Conservation (phyloP, 2,113 vertebrate genomes). For the Microtus pennsylvanicus region DNA sequence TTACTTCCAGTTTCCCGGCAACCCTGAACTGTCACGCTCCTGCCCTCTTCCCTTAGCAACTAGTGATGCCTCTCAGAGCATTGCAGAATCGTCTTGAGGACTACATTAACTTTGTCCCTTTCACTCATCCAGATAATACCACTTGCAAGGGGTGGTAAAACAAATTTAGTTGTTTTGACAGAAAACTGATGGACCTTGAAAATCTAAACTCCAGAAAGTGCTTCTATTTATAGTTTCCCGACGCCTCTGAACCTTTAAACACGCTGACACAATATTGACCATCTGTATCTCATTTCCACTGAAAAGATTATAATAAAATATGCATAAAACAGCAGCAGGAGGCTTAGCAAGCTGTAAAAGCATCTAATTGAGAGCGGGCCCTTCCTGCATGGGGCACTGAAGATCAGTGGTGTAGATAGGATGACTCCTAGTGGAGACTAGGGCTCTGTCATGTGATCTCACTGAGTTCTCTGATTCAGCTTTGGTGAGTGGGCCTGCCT, state of each 20-base stretch:
- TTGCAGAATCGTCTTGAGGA: not conserved
- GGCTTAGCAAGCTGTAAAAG: not conserved
- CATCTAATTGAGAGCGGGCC: not conserved
- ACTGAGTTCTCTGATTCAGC: not conserved
- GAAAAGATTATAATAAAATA: constrained; percentile 43
- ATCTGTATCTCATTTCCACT: constrained; percentile 55
- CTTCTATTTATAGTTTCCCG: constrained; percentile 52
- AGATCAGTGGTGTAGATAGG: not conserved
- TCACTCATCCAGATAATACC: constrained; percentile 19
- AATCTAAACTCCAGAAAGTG: constrained; percentile 44
- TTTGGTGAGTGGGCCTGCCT: not conserved
- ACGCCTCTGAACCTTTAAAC: constrained; percentile 59
- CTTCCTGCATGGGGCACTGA: not conserved
- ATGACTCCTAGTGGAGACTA: not conserved
- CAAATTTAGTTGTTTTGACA: constrained; percentile 63
- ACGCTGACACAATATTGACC: constrained; percentile 57
- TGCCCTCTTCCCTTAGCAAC: not conserved
- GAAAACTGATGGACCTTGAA: constrained; percentile 59
- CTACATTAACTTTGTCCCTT: constrained; percentile 23
- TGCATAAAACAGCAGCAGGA: constrained; percentile 33
- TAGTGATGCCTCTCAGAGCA: not conserved
- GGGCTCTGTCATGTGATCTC: not conserved
- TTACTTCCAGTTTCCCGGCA: not conserved
- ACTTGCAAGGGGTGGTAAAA: constrained; percentile 39
- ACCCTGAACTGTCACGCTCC: not conserved